These are phyloP conservation scores for Drosophila merina DNA, from an alignment of 2,888 invertebrate species.

Conservation along the genomic window DNA sequence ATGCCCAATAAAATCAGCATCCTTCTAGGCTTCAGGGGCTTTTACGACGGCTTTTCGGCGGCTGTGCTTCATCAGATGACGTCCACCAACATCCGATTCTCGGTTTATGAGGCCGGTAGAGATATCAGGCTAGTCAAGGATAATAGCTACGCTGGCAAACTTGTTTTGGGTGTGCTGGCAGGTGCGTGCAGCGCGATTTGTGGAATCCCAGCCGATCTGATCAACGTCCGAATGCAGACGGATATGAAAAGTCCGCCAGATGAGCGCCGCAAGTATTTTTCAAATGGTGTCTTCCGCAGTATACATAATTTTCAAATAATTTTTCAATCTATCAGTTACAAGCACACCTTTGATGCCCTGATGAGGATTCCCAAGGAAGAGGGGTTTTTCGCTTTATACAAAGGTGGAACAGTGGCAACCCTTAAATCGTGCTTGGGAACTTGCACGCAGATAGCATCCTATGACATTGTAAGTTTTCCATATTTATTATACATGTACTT, in stretches of 20 bases:
- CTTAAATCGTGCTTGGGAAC: conserved; percentile 48
- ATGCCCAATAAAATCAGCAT: neutral
- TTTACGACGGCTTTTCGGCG: conserved; percentile 61
- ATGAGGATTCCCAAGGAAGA: conserved; percentile 47
- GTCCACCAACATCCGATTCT: conserved; percentile 51
- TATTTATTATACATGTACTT: neutral
- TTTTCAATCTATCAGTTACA: conserved; percentile 40
- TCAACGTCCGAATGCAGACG: conserved; percentile 59
- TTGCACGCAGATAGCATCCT: conserved; percentile 51
- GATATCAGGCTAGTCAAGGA: conserved; percentile 18
- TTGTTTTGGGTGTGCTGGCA: conserved; percentile 42
- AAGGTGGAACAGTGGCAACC: conserved; percentile 38
- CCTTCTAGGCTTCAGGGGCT: conserved; percentile 30
- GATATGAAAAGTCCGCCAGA: conserved; percentile 42
- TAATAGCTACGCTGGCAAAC: conserved; percentile 19
- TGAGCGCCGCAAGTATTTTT: conserved; percentile 41
- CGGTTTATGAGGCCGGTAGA: conserved; percentile 44
- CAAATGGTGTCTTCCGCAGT: neutral
- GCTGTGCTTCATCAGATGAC: conserved; percentile 45
- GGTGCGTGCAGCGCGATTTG: conserved; percentile 35
- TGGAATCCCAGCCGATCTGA: conserved; percentile 52
- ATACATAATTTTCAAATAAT: neutral
- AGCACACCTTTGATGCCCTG: conserved; percentile 38
- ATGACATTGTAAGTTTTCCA: conserved; percentile 47
- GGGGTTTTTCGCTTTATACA: conserved; percentile 46